Conservation (phyloP, 2,888 invertebrate genomes). For the Platerodrilus igneus region DNA sequence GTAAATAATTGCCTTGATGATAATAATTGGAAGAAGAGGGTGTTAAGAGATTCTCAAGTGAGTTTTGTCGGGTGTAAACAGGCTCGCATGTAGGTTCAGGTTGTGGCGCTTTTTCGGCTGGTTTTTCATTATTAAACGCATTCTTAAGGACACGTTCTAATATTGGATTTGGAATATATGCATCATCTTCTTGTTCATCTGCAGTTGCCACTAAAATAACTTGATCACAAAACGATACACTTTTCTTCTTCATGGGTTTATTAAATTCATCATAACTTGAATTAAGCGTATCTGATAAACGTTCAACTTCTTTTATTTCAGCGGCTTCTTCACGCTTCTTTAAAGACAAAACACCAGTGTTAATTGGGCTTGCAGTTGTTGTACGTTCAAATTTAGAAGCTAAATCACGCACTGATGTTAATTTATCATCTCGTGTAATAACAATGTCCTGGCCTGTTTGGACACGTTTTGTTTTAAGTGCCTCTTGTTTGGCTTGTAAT, state of each 20-base stretch:
- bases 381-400: constrained; percentile 71
- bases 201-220: constrained; percentile 89
- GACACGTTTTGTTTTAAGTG: constrained; percentile 48
- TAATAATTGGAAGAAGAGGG: constrained; percentile 7
- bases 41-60: constrained; percentile 33
- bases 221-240: constrained; percentile 92
- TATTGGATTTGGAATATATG: constrained; percentile 87
- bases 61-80: constrained; percentile 32
- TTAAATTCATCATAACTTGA: constrained; percentile 50
- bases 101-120: not conserved
- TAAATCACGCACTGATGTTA: constrained; percentile 66
- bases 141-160: constrained; percentile 79
- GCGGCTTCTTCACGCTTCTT: constrained; percentile 46
- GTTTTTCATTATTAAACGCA: constrained; percentile 69
- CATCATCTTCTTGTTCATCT: constrained; percentile 86
- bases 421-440: constrained; percentile 38
- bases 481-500: constrained; percentile 73
- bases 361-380: constrained; percentile 25
- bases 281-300: constrained; percentile 49
- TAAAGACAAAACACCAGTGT: constrained; percentile 33
- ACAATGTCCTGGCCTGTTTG: constrained; percentile 34
- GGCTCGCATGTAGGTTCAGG: not conserved
- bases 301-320: constrained; percentile 55
- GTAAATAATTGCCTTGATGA: no score
- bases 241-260: constrained; percentile 73